A percentile compares a stretch with the other conserved stretches of the same genome.
These are phyloP conservation scores for Brachyhypopomus occidentalis DNA, from an alignment of 2,113 vertebrate species.

Conservation along the genomic window DNA sequence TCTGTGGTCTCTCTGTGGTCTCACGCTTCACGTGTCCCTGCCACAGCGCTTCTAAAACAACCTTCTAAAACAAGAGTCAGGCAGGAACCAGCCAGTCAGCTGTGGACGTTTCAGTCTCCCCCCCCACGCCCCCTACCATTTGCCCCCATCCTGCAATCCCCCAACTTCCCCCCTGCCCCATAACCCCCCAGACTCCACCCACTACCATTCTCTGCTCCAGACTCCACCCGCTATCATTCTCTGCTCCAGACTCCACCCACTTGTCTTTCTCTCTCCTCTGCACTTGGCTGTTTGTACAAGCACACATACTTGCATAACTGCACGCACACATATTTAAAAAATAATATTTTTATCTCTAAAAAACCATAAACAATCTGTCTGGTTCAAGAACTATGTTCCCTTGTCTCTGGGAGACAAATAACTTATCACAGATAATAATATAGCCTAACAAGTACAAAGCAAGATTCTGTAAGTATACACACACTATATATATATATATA, in stretches of 20 bases:
- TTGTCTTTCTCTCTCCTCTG: neutral
- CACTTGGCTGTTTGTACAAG: neutral
- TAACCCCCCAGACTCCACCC: slow-evolving; percentile 22
- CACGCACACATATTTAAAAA: no score
- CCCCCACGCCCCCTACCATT: slow-evolving; percentile 32
- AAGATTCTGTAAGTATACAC: no score
- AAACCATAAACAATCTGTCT: neutral
- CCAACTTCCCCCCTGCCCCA: slow-evolving; percentile 25
- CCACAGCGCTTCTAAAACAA: neutral
- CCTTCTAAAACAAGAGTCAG: slow-evolving; percentile 44
- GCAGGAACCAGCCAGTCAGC: slow-evolving; percentile 61
- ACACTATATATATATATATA: no score
- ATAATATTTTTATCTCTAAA: no score
- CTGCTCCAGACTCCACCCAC: slow-evolving; percentile 20
- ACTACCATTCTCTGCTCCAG: slow-evolving; percentile 14
- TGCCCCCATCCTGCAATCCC: slow-evolving; percentile 56
- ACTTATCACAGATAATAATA: no score
- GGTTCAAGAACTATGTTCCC: no score
- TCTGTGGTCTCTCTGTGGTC: neutral
- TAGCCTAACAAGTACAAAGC: no score
- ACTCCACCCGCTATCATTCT: slow-evolving; percentile 47
- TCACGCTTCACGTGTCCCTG: neutral
- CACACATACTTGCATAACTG: no score
- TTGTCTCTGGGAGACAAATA: no score
- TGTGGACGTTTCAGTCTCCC: slow-evolving; percentile 65